Evolutionary conservation across 2,113 vertebrate species (phyloP).

Genomic region (Australoheros scitulus): DNA sequence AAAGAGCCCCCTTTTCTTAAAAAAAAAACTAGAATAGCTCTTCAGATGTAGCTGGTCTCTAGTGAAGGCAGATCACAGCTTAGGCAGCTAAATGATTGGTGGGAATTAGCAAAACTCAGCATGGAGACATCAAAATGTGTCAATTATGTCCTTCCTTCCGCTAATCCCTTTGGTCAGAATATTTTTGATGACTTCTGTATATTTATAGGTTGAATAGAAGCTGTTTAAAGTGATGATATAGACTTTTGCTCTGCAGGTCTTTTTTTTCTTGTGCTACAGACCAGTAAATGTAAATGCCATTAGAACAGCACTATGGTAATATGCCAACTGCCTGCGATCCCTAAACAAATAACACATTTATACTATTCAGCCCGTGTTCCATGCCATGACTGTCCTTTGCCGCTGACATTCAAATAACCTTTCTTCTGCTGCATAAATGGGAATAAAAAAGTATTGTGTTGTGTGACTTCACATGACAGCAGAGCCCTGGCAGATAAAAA

Average conservation of each 20-base stretch:
- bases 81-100: slow-evolving; percentile 59
- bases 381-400: slow-evolving; percentile 69
- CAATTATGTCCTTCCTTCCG: slow-evolving; percentile 60
- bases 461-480: slow-evolving; percentile 62
- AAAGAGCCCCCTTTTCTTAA: slow-evolving; percentile 54
- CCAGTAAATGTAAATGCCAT: slow-evolving; percentile 45
- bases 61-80: slow-evolving; percentile 65
- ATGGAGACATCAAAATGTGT: slow-evolving; percentile 66
- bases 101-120: slow-evolving; percentile 63
- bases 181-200: slow-evolving; percentile 55
- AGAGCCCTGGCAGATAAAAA: slow-evolving; percentile 61
- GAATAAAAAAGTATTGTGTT: slow-evolving; percentile 70
- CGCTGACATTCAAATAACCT: slow-evolving; percentile 82
- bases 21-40: slow-evolving; percentile 59
- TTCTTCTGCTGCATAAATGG: slow-evolving; percentile 71
- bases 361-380: slow-evolving; percentile 64
- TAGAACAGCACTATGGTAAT: slow-evolving; percentile 57
- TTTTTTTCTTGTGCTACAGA: slow-evolving; percentile 31
- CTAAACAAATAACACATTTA: slow-evolving; percentile 76
- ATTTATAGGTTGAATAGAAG: slow-evolving; percentile 48
- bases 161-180: slow-evolving; percentile 58
- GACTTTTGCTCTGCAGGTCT: slow-evolving; percentile 55
- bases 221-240: slow-evolving; percentile 51
- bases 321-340: slow-evolving; percentile 62
- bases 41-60: slow-evolving; percentile 58